Base-by-base conservation (phyloP, 2,113 vertebrate species). In the Drymodes brunneopygia region DNA sequence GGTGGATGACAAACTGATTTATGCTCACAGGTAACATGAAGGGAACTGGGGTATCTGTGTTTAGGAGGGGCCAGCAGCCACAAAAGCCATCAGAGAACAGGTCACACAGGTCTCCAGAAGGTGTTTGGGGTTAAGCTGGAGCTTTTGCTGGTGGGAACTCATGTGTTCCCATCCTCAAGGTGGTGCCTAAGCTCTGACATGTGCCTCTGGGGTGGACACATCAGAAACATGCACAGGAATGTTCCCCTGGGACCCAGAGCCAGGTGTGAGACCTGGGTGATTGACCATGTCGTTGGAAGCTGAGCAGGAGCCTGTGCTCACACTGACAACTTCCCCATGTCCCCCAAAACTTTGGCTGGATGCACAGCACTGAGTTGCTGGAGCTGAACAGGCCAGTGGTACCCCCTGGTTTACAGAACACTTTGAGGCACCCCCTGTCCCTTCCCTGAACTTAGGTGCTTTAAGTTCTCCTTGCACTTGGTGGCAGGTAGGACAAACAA, bases 381-480 rank as follows among this genome's bases (percentile, higher is more conserved):
- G 47, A 77, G 38, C 12, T 69, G 83, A 62, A 33, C 28, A 50
- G 38, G 20, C 66, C 54, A 50, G 33, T 11, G 69, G 50, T 9
- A 29, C 20, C 48, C 58, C 15, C 10, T 19, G 42, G 31, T 19
- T 66, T 47, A 64, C 15, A 77, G 29, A 71, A 51, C n/a, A 58
- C 2, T 4, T 25, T 64, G 35, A 22, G 31, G 16, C 0, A 1
- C 3, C 9, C 24, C 29, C 31, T 1, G 0, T 40, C 24, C 35
- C 24, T 72, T 75, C 48, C 51, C 31, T 31, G 48, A 65, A 14
- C 12, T 50, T 40, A 15, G 23, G n/a, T 31, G 5, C 65, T 23
- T 28, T 8, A 42, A 19, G 3, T 27, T 81, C 19, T 78, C 51
- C 71, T 57, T 48, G 44, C 16, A 11, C 54, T 53, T 88, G 67